These are phyloP conservation scores for Odontamblyopus lacepedii DNA, from an alignment of 2,797 vertebrate genomes.

Conservation along the genomic window DNA sequence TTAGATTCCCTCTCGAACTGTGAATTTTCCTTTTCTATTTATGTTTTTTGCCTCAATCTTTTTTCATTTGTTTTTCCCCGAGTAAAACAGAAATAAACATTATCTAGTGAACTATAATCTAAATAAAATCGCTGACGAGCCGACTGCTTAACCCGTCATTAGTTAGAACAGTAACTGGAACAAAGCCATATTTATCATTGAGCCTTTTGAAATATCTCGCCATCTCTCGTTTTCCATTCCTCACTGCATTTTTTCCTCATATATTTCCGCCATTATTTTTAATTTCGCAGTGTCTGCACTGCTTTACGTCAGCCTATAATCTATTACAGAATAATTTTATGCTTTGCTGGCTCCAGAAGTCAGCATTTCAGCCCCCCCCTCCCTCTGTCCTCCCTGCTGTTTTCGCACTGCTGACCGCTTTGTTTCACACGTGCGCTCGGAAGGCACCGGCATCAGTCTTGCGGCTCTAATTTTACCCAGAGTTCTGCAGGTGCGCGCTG, in stretches of 20 bases:
- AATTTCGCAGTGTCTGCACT: neutral
- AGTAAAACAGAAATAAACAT: no score
- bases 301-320: neutral
- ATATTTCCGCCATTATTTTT: neutral
- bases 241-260: neutral
- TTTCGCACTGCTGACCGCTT: constrained; percentile 2
- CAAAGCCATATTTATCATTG: neutral
- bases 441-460: constrained; percentile 6
- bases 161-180: neutral
- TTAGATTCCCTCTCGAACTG: no score
- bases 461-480: constrained; percentile 6
- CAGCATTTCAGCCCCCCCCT: neutral
- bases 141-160: no score
- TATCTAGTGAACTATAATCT: no score
- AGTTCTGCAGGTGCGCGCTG: constrained; percentile 2
- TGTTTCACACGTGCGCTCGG: neutral
- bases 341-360: neutral
- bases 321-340: neutral
- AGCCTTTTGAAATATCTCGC: neutral
- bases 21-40: no score
- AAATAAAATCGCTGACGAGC: no score
- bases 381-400: neutral
- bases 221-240: neutral
- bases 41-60: no score
- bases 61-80: no score